Evolutionary conservation across 1,140 invertebrate genomes (phyloP), one percentile per base, ranked within the genome.

Genomic region (Diabrotica undecimpunctata): DNA sequence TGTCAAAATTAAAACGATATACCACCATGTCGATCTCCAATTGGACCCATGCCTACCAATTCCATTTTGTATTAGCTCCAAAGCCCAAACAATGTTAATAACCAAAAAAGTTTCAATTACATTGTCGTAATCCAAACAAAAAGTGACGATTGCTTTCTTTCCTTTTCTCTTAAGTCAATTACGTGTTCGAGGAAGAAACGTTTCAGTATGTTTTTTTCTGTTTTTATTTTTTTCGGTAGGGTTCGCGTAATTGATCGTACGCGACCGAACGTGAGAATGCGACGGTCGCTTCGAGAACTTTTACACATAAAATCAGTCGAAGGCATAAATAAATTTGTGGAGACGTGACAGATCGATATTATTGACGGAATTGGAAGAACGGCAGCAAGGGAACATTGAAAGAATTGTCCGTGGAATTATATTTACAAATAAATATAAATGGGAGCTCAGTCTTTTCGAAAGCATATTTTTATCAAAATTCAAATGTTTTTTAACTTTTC

Each of bases 301-400:
- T 60, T 60, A 50, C 58, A 60, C 58, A 51, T 51, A 60, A 60
- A 60, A 60, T 60, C 46, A 46, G 39, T 51, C 57, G 64, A 61
- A 37, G 12, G 53, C 35, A 65, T 14, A 56, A 61, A 61, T 50
- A 50, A 61, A 58, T 61, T 39, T 50, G 41, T 46, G 41, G 25
- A 46, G 8, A 46, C 41, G 41, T 46, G 41, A 46, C 41, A 46
- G 41, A 10, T 46, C 41, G n/a, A 46, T 46, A 46, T 46, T 46
- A 46, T 46, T 46, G n/a, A 25, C 25, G 25, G 25, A 25, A 25
- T 25, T 25, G 25, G 25, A 25, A 25, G 25, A 25, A 25, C 25
- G 25, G 25, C 25, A 25, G 25, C 25, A 25, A 25, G 25, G 25
- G 25, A 25, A 4, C 25, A 25, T 25, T 25, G 25, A 25, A 25